These are phyloP conservation scores for Channa argus DNA, from an alignment of 2,113 vertebrate genomes.

Conservation along the genomic window DNA sequence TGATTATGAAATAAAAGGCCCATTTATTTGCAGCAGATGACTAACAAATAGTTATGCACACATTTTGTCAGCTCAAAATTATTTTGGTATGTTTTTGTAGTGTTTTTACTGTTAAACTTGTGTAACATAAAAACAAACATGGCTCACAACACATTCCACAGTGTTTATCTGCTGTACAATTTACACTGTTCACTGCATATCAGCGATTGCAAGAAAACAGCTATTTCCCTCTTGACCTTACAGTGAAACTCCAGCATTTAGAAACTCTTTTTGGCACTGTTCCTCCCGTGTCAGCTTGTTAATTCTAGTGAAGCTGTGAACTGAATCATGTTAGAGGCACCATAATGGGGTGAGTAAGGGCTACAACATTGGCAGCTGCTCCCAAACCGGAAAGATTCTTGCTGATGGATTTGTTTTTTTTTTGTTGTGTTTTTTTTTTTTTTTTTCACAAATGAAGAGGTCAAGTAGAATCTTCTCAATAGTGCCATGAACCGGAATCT, in stretches of 20 bases:
- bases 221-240: constrained; percentile 57
- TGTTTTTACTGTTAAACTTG: background rate
- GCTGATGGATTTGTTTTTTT: constrained; percentile 47
- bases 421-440: constrained; percentile 30
- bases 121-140: background rate
- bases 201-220: constrained; percentile 16
- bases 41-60: no score
- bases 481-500: constrained; percentile 58
- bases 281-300: constrained; percentile 58
- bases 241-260: constrained; percentile 50
- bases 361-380: constrained; percentile 54
- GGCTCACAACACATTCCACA: background rate
- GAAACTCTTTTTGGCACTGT: constrained; percentile 53
- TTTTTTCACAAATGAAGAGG: constrained; percentile 38
- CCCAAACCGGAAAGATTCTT: constrained; percentile 60
- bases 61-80: no score
- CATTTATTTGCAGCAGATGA: no score
- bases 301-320: constrained; percentile 53
- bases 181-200: constrained; percentile 10
- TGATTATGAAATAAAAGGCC: no score
- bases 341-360: constrained; percentile 46
- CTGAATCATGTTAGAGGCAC: constrained; percentile 62
- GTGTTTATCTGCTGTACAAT: constrained; percentile 2
- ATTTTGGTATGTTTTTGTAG: no score
- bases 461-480: constrained; percentile 54